phyloP scores from a whole-genome alignment of 2,888 invertebrate genomes.

The Andrena chrysosceles region DNA sequence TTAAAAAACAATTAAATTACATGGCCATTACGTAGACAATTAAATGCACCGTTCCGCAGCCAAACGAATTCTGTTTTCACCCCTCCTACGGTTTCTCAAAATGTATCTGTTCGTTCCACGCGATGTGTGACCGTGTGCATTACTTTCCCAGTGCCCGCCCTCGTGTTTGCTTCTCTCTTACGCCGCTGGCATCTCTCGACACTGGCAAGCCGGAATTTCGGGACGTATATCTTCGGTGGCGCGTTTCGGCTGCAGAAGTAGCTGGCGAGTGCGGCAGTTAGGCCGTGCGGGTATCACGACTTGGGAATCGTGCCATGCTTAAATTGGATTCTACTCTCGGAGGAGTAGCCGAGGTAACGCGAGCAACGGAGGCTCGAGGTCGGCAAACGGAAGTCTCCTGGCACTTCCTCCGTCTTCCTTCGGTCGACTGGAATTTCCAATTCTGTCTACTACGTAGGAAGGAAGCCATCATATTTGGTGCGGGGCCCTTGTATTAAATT shows the following conservation, averaged over 20 bases:
- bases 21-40: too few relatives aligned
- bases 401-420: constrained; percentile 67
- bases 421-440: constrained; percentile 75
- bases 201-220: constrained; percentile 18
- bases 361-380: constrained; percentile 54
- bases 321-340: constrained; percentile 78
- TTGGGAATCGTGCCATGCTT: constrained; percentile 75
- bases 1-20: too few relatives aligned
- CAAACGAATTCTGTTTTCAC: too few relatives aligned
- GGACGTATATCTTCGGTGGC: constrained; percentile 25
- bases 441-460: constrained; percentile 66
- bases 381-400: constrained; percentile 75
- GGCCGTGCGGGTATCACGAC: constrained; percentile 69
- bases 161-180: constrained; percentile 31
- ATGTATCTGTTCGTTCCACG: too few relatives aligned
- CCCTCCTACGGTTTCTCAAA: too few relatives aligned
- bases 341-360: constrained; percentile 68
- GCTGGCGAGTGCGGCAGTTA: constrained; percentile 54
- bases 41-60: too few relatives aligned
- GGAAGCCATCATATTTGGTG: constrained; percentile 73
- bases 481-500: constrained; percentile 64
- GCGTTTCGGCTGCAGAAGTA: constrained; percentile 57
- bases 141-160: too few relatives aligned
- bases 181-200: constrained; percentile 8
- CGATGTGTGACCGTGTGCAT: too few relatives aligned